Conservation (phyloP, 2,888 invertebrate species). For the Cataglyphis rosenhaueri region DNA sequence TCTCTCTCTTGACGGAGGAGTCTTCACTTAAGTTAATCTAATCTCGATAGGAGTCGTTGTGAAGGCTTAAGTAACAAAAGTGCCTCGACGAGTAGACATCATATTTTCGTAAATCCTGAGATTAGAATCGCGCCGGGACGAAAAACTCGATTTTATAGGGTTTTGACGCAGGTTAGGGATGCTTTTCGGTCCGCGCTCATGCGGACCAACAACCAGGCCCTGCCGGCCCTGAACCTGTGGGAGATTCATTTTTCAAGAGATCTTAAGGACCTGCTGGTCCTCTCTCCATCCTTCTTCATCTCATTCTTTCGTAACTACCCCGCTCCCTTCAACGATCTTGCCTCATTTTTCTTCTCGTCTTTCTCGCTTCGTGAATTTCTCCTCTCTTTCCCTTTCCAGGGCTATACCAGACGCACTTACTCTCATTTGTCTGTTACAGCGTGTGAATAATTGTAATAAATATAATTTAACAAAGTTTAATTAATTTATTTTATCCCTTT, state of each 20-base stretch:
- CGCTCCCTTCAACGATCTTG: slow-evolving; percentile 49
- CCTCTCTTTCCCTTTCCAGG: slow-evolving; percentile 44
- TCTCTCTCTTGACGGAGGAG: background rate
- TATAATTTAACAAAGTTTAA: background rate
- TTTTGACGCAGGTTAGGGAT: slow-evolving; percentile 77
- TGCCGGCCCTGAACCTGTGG: slow-evolving; percentile 74
- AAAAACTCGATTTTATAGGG: slow-evolving; percentile 67
- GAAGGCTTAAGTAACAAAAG: slow-evolving; percentile 43
- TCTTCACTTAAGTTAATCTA: slow-evolving; percentile 37
- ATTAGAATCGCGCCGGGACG: slow-evolving; percentile 59
- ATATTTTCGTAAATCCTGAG: slow-evolving; percentile 53
- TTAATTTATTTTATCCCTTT: background rate
- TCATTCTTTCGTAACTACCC: slow-evolving; percentile 10
- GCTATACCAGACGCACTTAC: slow-evolving; percentile 58
- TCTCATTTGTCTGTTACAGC: background rate
- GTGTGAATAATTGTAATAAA: background rate
- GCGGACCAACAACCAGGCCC: slow-evolving; percentile 12
- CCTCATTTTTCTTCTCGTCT: slow-evolving; percentile 52
- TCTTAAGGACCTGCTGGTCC: slow-evolving; percentile 77
- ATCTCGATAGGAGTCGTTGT: background rate
- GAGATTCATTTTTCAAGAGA: slow-evolving; percentile 82
- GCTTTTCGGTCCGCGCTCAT: slow-evolving; percentile 61
- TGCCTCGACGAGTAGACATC: slow-evolving; percentile 48
- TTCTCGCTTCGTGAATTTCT: slow-evolving; percentile 51
- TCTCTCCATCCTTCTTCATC: slow-evolving; percentile 59